Conservation (phyloP, 2,113 vertebrate species). For the Phasianus colchicus region DNA sequence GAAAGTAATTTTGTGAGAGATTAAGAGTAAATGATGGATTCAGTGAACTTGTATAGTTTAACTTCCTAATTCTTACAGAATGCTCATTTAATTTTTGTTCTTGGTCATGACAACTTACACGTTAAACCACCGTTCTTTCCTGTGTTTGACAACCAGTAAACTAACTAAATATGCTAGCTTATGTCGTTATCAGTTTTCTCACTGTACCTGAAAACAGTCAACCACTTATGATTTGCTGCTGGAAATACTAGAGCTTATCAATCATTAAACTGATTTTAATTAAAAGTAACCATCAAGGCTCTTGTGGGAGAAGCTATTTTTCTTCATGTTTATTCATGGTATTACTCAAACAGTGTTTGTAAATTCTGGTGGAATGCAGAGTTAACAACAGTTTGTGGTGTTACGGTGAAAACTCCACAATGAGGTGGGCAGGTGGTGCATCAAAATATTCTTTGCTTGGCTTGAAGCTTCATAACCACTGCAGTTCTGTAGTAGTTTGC, state of each 20-base stretch:
- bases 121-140: constrained; percentile 45
- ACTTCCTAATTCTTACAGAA: background rate
- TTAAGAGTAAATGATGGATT: background rate
- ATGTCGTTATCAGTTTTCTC: constrained; percentile 53
- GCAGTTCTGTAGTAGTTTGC: background rate
- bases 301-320: constrained; percentile 48
- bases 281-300: constrained; percentile 52
- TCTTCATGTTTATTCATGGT: constrained; percentile 15
- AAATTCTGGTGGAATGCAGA: background rate
- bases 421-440: background rate
- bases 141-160: constrained; percentile 58
- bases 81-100: constrained; percentile 19
- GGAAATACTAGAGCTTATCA: constrained; percentile 67
- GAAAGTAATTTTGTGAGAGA: background rate
- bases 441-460: background rate
- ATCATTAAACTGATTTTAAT: constrained; percentile 76
- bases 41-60: background rate
- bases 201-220: constrained; percentile 71
- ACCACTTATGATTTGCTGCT: constrained; percentile 71
- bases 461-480: background rate
- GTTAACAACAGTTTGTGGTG: background rate
- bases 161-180: constrained; percentile 60
- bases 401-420: background rate
- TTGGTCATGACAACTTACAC: constrained; percentile 40
- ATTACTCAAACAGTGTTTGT: background rate